Evolutionary conservation across 2,888 invertebrate genomes (phyloP).

Genomic region (Pseudanteris insignis): DNA sequence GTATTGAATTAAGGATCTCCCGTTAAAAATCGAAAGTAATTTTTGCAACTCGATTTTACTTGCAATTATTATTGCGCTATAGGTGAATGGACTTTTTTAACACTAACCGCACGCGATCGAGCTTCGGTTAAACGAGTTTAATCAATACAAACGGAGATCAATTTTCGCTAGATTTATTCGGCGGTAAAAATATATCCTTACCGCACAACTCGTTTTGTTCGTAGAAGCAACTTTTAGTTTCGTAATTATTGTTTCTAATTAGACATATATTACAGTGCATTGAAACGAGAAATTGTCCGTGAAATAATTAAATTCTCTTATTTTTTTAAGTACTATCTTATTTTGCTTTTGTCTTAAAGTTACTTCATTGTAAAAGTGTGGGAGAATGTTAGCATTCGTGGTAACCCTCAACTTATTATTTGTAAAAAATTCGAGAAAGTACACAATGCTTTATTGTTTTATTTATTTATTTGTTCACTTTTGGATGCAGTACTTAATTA

Average conservation of each 20-base stretch:
- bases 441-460: too few species aligned
- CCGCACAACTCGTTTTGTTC: neutral
- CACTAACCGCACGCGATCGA: conserved; percentile 17
- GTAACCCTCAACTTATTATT: too few species aligned
- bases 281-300: conserved; percentile 6
- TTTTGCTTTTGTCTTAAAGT: conserved; percentile 5
- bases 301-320: conserved; percentile 10
- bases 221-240: conserved; percentile 9
- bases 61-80: conserved; percentile 12
- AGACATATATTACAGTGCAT: neutral
- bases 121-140: conserved; percentile 16
- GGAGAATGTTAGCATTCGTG: too few species aligned
- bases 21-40: too few species aligned
- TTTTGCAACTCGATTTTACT: conserved; percentile 8
- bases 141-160: conserved; percentile 21
- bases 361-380: too few species aligned
- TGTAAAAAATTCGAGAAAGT: too few species aligned
- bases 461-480: too few species aligned
- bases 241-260: conserved; percentile 20
- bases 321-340: conserved; percentile 3
- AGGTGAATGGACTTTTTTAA: conserved; percentile 14
- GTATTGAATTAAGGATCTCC: too few species aligned
- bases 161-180: conserved; percentile 8
- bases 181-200: conserved; percentile 3
- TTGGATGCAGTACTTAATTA: too few species aligned